Base-by-base conservation (phyloP, 2,797 vertebrate species). In the Podargus strigoides region DNA sequence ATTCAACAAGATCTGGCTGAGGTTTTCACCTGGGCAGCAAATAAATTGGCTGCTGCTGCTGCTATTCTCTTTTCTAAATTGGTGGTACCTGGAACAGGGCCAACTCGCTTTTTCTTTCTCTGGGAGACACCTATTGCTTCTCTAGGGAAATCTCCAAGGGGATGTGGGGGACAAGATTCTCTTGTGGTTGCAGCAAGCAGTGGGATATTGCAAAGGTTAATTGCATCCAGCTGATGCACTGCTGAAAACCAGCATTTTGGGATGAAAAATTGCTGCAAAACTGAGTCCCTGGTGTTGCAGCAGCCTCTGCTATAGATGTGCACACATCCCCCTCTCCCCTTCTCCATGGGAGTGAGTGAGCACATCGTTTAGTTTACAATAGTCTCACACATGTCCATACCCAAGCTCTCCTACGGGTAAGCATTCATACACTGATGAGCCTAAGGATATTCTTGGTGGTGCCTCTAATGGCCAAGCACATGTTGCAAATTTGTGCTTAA, bases 201-300 rank as follows among this genome's bases (percentile, higher is more conserved):
- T 4, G 1, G 41, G 76, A 30, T 58, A 89, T 44, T 39, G 32
- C 85, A 30, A 91, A 96, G 96, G 96, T 96, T 97, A 94, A 97
- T 96, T 93, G 83, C 89, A 72, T 30, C 93, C 53, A 37, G 52
- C 93, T 49, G 70, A 49, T 15, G 28, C 4, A 12, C 47, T 69
- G 4, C 92, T 55, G 75, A 39, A 55, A 85, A 55, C 6, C 19
- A 2, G 47, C 63, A 24, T 73, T 85, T 89, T 0, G 24, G 75
- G 66, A 44, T 24, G 68, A 69, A 44, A 64, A 91, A 53, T 6
- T 4, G 10, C 75, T 8, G 50, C 12, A 19, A 46, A 91, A 30
- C 22, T 6, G 46, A 78, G 70, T 47, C 68, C 85, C 76, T 10
- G 53, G 59, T 3, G 60, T 6, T 20, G 76, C 53, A 8, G 1